Conservation (phyloP, 1,140 invertebrate species). For the Cydia splendana region DNA sequence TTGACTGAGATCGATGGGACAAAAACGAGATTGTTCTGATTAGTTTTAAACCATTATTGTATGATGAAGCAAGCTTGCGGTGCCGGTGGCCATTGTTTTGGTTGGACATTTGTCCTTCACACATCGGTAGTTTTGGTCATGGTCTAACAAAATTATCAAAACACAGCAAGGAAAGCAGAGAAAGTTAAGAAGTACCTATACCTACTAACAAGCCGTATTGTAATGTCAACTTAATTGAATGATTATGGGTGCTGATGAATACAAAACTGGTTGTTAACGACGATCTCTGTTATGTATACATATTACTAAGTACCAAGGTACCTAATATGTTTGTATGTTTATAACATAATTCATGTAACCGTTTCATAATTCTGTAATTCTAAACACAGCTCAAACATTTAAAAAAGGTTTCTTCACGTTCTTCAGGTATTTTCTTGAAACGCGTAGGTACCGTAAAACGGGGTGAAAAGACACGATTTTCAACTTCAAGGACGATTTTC, state of each 20-base stretch:
- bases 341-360: not conserved
- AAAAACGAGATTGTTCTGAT: conserved; percentile 46
- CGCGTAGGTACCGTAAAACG: no score
- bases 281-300: not conserved
- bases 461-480: no score
- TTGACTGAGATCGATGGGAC: conserved; percentile 41
- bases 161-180: conserved; percentile 35
- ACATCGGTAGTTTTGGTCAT: conserved; percentile 35
- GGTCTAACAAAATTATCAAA: conserved; percentile 29
- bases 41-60: conserved; percentile 38
- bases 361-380: conserved; percentile 5
- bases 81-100: conserved; percentile 39
- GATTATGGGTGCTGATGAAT: conserved; percentile 36
- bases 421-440: not conserved
- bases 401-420: not conserved
- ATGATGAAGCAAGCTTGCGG: conserved; percentile 26
- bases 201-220: conserved; percentile 26
- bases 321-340: no score
- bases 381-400: not conserved
- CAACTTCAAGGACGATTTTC: no score
- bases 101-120: conserved; percentile 41
- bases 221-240: conserved; percentile 46
- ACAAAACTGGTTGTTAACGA: not conserved
- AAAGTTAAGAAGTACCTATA: conserved; percentile 42
- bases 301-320: no score